Evolutionary conservation across 2,797 vertebrate genomes (phyloP), one percentile per base, ranked within the genome.

Genomic region (Poeciliopsis infans): DNA sequence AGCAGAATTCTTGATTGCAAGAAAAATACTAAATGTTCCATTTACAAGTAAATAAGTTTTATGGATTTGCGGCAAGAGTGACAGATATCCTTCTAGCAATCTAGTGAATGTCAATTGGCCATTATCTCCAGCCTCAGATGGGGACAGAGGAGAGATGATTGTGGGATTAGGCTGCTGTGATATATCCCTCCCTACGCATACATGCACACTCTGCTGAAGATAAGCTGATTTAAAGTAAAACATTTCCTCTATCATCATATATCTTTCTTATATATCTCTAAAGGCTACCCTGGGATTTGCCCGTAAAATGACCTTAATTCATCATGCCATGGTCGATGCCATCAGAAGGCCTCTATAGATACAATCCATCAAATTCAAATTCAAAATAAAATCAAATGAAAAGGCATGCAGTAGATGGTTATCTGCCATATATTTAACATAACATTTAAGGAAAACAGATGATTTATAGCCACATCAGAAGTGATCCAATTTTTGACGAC

Each of bases 401-500:
- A 75, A 46, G 41, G 15, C 55, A 20, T 33, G 16, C n/a, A 43
- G 8, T 74, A 25, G 33, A 75, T 75, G n/a, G 73, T 64, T 75
- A 75, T 61, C 74, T 7, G 18, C 11, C 7, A 46, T 70, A 46
- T n/a, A 81, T 86, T 55, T 79, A 79, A 49, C 45, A 85, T 72
- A 74, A 61, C 82, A 87, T 79, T 84, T 86, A 86, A 88, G 85
- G 74, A 78, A 83, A 23, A 51, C 49, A 61, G 36, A 78, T 83
- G 90, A 93, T 89, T 84, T 82, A 92, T 91, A 18, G 47, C 41
- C 83, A 88, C 82, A 82, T 90, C 80, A 85, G 73, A 85, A 79
- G 75, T 79, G 11, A 77, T 87, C 78, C 82, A 87, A 91, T 90
- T 91, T 75, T 91, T 90, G 89, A 91, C 79, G 84, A 75, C 75